A percentile compares a stretch with the other conserved stretches of the same genome.
phyloP scores from a whole-genome alignment of 2,888 invertebrate species.

The Caenorhabditis doughertyi region DNA sequence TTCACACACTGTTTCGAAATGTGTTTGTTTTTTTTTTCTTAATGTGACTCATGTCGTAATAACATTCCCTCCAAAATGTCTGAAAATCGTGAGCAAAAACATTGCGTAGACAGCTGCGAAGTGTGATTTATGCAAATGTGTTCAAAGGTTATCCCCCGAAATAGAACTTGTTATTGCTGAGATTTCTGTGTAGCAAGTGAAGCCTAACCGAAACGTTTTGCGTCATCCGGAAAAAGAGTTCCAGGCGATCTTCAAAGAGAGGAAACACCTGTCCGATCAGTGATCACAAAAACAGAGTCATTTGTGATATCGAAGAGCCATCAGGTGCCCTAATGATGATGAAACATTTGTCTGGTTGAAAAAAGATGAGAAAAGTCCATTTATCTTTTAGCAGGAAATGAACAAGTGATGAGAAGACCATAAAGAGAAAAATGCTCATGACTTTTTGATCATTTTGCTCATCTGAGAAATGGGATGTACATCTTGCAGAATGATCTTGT shows the following conservation, averaged over 20 bases:
- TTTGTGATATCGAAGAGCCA: slow-evolving; percentile 14
- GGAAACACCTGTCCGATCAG: slow-evolving; percentile 52
- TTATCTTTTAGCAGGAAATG: slow-evolving; percentile 33
- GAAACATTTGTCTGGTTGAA: slow-evolving; percentile 32
- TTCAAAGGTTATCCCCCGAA: slow-evolving; percentile 37
- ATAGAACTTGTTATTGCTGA: slow-evolving; percentile 45
- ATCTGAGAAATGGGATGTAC: not conserved
- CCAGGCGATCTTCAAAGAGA: slow-evolving; percentile 46
- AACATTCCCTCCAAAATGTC: slow-evolving; percentile 8
- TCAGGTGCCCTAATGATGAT: slow-evolving; percentile 18
- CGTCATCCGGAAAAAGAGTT: slow-evolving; percentile 46
- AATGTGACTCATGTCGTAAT: slow-evolving; percentile 4
- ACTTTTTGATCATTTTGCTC: slow-evolving; percentile 44
- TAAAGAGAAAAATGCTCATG: slow-evolving; percentile 32
- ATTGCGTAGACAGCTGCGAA: slow-evolving; percentile 12
- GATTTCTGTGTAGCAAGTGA: not conserved
- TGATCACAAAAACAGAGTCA: slow-evolving; percentile 50
- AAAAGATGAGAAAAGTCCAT: slow-evolving; percentile 23
- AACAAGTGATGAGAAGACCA: slow-evolving; percentile 12
- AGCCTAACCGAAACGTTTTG: not conserved
- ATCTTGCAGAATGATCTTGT: not conserved
- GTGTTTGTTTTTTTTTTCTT: not conserved
- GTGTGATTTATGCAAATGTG: slow-evolving; percentile 48
- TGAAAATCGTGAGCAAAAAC: not conserved
- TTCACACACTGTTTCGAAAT: slow-evolving; percentile 9